These are phyloP conservation scores for Amniataba percoides DNA, from an alignment of 2,797 vertebrate species.

Conservation along the genomic window DNA sequence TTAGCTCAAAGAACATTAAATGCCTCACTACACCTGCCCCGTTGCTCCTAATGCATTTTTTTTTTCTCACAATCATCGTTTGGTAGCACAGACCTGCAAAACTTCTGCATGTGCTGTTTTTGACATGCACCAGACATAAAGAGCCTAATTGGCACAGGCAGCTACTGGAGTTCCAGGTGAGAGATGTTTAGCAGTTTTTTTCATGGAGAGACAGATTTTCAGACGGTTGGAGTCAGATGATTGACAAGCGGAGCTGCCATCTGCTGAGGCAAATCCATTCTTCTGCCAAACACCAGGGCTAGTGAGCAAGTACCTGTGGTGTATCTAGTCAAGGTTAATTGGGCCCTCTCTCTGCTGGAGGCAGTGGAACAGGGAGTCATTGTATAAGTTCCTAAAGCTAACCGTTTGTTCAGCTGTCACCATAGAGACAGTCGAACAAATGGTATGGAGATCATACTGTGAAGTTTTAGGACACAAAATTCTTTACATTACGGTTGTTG, in stretches of 20 bases:
- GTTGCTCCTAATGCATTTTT: background rate
- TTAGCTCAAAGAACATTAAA: background rate
- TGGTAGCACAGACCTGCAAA: background rate
- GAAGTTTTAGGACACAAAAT: background rate
- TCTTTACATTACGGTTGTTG: background rate
- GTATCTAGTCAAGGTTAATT: conserved; percentile 50
- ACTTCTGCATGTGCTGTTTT: background rate
- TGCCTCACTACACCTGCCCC: too few species aligned
- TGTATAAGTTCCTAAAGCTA: conserved; percentile 20
- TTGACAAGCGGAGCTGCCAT: conserved; percentile 40
- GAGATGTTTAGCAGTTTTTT: background rate
- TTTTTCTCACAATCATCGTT: too few species aligned
- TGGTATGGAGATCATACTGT: background rate
- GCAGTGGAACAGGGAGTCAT: conserved; percentile 34
- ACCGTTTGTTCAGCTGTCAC: conserved; percentile 30
- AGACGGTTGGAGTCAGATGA: conserved; percentile 35
- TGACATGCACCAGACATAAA: conserved; percentile 4
- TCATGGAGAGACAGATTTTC: conserved; percentile 16
- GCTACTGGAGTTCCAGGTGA: conserved; percentile 9
- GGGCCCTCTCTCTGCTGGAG: conserved; percentile 36
- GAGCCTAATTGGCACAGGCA: conserved; percentile 11
- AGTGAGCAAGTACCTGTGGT: background rate
- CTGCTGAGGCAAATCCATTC: conserved; percentile 22
- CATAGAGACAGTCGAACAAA: conserved; percentile 13
- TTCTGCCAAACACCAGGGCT: conserved; percentile 8